Conservation (phyloP, 2,888 invertebrate genomes). For the Nymphalis c-album region DNA sequence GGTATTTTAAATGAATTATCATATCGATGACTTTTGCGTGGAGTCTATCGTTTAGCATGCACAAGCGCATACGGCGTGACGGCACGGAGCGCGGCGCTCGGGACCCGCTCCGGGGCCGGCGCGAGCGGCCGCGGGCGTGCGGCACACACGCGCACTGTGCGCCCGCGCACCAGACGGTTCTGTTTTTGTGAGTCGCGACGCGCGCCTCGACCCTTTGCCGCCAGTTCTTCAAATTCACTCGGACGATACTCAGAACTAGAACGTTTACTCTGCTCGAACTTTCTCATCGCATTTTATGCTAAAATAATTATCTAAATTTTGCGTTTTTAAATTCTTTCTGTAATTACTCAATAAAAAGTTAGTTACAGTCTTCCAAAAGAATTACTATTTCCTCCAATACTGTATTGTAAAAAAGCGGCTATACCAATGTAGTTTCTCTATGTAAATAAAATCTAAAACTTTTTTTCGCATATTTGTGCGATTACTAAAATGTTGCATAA, state of each 20-base stretch:
- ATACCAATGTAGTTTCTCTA: too few species aligned
- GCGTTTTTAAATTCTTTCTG: background rate
- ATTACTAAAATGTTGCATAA: conserved; percentile 11
- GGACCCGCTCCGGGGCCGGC: conserved; percentile 29
- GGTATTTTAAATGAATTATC: conserved; percentile 52
- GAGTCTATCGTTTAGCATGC: conserved; percentile 42
- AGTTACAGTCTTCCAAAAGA: too few species aligned
- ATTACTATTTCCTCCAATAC: too few species aligned
- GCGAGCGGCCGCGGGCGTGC: conserved; percentile 28
- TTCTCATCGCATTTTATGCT: conserved; percentile 41
- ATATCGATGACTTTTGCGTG: conserved; percentile 44
- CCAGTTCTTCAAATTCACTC: conserved; percentile 63
- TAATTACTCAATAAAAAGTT: background rate
- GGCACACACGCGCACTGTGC: conserved; percentile 51
- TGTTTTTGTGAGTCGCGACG: conserved; percentile 76
- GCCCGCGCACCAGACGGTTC: conserved; percentile 61
- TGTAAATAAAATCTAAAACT: too few species aligned
- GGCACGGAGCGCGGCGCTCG: conserved; percentile 33
- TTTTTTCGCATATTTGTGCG: conserved; percentile 3
- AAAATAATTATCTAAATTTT: conserved; percentile 10
- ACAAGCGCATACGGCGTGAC: conserved; percentile 38
- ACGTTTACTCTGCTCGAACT: conserved; percentile 51
- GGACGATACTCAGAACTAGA: conserved; percentile 72
- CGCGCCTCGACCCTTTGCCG: conserved; percentile 62
- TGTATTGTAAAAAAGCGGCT: too few species aligned